Percentiles rank a stretch among this genome's conserved stretches.
These are phyloP conservation scores for Folsomia manolachei DNA, from an alignment of 2,888 invertebrate genomes.

Conservation along the genomic window DNA sequence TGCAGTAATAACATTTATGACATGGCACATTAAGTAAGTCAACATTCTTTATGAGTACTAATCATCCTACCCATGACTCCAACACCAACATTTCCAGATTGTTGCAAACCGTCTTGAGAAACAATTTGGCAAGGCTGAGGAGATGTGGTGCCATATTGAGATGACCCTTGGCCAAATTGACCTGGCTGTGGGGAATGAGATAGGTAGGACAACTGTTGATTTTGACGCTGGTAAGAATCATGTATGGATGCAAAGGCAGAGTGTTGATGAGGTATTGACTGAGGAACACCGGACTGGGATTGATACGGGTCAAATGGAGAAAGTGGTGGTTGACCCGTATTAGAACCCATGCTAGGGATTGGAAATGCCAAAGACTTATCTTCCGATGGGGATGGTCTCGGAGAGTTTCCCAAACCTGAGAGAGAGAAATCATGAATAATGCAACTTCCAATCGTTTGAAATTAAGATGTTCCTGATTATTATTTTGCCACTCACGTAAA, in stretches of 20 bases:
- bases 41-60: not conserved
- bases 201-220: slow-evolving; percentile 39
- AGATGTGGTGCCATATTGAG: slow-evolving; percentile 31
- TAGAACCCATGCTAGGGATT: slow-evolving; percentile 2
- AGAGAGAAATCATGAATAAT: too few relatives aligned
- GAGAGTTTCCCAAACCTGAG: slow-evolving; percentile 53
- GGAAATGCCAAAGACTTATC: slow-evolving; percentile 52
- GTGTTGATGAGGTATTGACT: slow-evolving; percentile 34
- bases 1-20: too few relatives aligned
- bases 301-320: slow-evolving; percentile 48
- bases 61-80: slow-evolving; percentile 36
- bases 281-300: slow-evolving; percentile 24
- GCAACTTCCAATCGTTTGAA: too few relatives aligned
- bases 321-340: slow-evolving; percentile 24
- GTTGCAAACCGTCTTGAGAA: slow-evolving; percentile 46
- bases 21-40: not conserved
- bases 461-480: too few relatives aligned
- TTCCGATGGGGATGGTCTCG: slow-evolving; percentile 53
- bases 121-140: slow-evolving; percentile 42
- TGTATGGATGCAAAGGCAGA: slow-evolving; percentile 51
- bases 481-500: too few relatives aligned
- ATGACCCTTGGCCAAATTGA: too few relatives aligned
- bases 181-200: too few relatives aligned
- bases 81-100: slow-evolving; percentile 36
- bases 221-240: slow-evolving; percentile 48